Percentiles rank a stretch among this genome's conserved stretches.
phyloP scores from a whole-genome alignment of 1,140 invertebrate species.

The Diachasmimorpha longicaudata region DNA sequence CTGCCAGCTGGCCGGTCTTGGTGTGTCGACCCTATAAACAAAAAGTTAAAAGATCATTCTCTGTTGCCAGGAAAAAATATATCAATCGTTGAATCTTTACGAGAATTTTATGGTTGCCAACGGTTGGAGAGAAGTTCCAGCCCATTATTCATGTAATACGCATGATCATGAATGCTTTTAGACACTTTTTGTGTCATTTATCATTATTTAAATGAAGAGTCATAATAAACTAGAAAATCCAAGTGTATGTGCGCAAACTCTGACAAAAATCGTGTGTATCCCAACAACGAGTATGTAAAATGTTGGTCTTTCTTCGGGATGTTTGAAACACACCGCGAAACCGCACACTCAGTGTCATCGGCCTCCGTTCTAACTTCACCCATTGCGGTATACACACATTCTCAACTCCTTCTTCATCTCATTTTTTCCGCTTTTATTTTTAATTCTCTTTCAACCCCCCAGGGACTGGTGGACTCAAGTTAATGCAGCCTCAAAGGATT shows the following conservation, averaged over 20 bases:
- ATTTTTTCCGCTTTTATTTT: conserved; percentile 5
- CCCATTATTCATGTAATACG: not conserved
- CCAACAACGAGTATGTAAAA: not conserved
- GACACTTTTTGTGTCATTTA: too few species aligned
- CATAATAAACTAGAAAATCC: not conserved
- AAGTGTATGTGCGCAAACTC: not conserved
- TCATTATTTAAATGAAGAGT: not conserved
- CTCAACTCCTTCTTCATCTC: not conserved
- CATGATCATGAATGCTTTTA: too few species aligned
- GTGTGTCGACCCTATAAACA: conserved; percentile 92
- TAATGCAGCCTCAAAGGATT: not conserved
- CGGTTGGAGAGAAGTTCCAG: not conserved
- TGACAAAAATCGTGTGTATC: not conserved
- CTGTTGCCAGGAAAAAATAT: not conserved
- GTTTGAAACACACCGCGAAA: not conserved
- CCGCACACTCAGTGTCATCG: conserved; percentile 22
- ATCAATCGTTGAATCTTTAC: not conserved
- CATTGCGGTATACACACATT: conserved; percentile 1
- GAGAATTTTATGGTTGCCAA: not conserved
- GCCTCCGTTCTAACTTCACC: conserved; percentile 11
- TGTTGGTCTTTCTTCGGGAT: not conserved
- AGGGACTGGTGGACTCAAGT: not conserved
- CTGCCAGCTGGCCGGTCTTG: conserved; percentile 98
- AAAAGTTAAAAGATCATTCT: conserved; percentile 25
- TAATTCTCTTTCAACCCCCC: not conserved